Evolutionary conservation across 2,797 vertebrate genomes (phyloP), one percentile per base, ranked within the genome.

Genomic region (Triplophysa bombifrons): DNA sequence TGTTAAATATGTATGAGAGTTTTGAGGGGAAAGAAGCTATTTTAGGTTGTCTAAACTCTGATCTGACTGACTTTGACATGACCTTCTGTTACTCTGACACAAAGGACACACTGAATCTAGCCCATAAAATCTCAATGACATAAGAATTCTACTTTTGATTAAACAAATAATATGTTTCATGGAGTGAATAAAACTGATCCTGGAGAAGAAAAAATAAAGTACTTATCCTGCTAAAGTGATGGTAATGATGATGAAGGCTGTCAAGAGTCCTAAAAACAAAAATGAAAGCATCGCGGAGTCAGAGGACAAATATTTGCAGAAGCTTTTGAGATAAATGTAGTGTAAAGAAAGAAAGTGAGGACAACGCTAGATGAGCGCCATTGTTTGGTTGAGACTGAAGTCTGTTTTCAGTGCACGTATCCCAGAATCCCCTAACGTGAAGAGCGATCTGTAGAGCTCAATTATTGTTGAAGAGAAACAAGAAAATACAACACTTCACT

Each of bases 1-100:
- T 41, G 51, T 73, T 66, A 82, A 82, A 77, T 72, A 82, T 78
- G 70, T 65, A 82, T 82, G 64, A 78, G 55, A 68, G 22, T 25
- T 78, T 66, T 78, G 22, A 74, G 41, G 46, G 5, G n/a, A 64
- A 51, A 63, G 48, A 66, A 34, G 75, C 41, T 27, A 30, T 44
- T 78, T 77, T 70, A 71, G 56, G 6, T 8, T 60, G 56, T 14
- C 11, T 22, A 11, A 4, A 4, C 20, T 55, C n/a, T 56, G 55
- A 13, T 19, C 22, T 60, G 56, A 60, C 22, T 27, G 56, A 60
- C 55, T 56, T n/a, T 60, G 56, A 60, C 22, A 60, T 9, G 22
- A 25, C 56, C 56, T 25, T 3, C 53, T 22, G 53, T 25, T 58
- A 13, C 56, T 25, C 56, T 12, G 12, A 58, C 20, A 22, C 55